A percentile compares a stretch with the other conserved stretches of the same genome.
Conservation (phyloP, 2,888 invertebrate genomes). For the Mesodorylaimus sp. region DNA sequence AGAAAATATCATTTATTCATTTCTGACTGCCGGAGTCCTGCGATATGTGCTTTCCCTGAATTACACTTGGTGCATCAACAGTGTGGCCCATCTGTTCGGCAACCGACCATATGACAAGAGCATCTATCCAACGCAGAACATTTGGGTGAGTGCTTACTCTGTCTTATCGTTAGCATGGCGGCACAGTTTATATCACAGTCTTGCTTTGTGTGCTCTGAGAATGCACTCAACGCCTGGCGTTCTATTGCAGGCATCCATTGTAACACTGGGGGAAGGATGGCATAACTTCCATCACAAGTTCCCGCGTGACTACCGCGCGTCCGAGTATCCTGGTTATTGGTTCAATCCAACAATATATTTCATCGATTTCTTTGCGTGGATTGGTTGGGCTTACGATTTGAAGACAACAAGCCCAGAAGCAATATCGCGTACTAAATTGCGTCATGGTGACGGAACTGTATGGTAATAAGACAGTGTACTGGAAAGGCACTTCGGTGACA, state of each 20-base stretch:
- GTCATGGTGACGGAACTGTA: too few species aligned
- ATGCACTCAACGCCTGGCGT: too few species aligned
- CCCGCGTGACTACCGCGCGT: slow-evolving; percentile 33
- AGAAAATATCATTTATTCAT: slow-evolving; percentile 56
- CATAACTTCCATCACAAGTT: slow-evolving; percentile 36
- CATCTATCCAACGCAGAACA: slow-evolving; percentile 14
- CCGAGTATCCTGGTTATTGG: slow-evolving; percentile 30
- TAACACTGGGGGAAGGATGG: slow-evolving; percentile 28
- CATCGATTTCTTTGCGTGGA: slow-evolving; percentile 28
- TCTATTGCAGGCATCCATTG: too few species aligned
- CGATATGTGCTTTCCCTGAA: slow-evolving; percentile 68
- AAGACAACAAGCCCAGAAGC: too few species aligned
- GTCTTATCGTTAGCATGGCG: too few species aligned
- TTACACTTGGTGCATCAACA: slow-evolving; percentile 49
- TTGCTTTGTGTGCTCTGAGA: too few species aligned
- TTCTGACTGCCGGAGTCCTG: slow-evolving; percentile 57
- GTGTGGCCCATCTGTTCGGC: slow-evolving; percentile 13
- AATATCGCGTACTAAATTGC: too few species aligned
- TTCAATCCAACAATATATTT: slow-evolving; percentile 31
- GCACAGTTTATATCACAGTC: too few species aligned
- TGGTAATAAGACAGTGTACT: too few species aligned
- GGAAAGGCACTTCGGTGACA: too few species aligned
- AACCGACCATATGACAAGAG: slow-evolving; percentile 28
- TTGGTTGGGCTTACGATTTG: slow-evolving; percentile 29
- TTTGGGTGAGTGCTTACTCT: too few species aligned